These are phyloP conservation scores for Oceanodroma leucorhoa DNA, from an alignment of 2,797 vertebrate species.

Conservation along the genomic window DNA sequence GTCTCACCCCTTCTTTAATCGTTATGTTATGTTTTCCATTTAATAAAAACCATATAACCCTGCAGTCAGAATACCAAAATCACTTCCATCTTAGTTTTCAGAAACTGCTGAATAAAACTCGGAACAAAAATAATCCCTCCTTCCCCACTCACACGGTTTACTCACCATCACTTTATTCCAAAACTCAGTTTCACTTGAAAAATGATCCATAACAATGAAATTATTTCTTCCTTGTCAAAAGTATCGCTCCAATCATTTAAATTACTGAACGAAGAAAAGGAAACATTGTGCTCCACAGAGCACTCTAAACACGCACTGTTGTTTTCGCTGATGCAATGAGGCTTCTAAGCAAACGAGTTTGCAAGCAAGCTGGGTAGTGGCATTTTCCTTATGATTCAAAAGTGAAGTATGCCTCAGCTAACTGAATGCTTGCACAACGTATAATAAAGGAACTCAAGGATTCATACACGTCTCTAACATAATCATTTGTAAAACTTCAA, in stretches of 20 bases:
- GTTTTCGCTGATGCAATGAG: slow-evolving; percentile 52
- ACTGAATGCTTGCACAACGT: slow-evolving; percentile 57
- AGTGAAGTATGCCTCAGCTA: slow-evolving; percentile 69
- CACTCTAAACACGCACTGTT: slow-evolving; percentile 33
- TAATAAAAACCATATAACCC: slow-evolving; percentile 58
- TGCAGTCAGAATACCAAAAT: slow-evolving; percentile 46
- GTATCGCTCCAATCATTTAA: slow-evolving; percentile 48
- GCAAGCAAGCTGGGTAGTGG: slow-evolving; percentile 71
- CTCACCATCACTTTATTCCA: slow-evolving; percentile 77
- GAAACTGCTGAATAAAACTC: slow-evolving; percentile 63
- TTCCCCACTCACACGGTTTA: slow-evolving; percentile 46
- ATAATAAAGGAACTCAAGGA: slow-evolving; percentile 68
- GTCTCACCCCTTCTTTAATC: slow-evolving; percentile 23
- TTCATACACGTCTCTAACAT: slow-evolving; percentile 55
- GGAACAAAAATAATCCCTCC: slow-evolving; percentile 27
- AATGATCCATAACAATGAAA: slow-evolving; percentile 70
- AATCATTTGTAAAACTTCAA: slow-evolving; percentile 60
- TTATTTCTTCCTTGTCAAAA: slow-evolving; percentile 48
- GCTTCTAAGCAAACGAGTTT: slow-evolving; percentile 70
- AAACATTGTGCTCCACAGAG: slow-evolving; percentile 59
- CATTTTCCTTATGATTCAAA: slow-evolving; percentile 78
- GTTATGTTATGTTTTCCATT: slow-evolving; percentile 39
- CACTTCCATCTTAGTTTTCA: slow-evolving; percentile 63
- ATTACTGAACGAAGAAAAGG: slow-evolving; percentile 50
- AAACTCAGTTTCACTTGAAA: slow-evolving; percentile 69